phyloP scores from a whole-genome alignment of 2,797 vertebrate species.

The Simalia tracyae region DNA sequence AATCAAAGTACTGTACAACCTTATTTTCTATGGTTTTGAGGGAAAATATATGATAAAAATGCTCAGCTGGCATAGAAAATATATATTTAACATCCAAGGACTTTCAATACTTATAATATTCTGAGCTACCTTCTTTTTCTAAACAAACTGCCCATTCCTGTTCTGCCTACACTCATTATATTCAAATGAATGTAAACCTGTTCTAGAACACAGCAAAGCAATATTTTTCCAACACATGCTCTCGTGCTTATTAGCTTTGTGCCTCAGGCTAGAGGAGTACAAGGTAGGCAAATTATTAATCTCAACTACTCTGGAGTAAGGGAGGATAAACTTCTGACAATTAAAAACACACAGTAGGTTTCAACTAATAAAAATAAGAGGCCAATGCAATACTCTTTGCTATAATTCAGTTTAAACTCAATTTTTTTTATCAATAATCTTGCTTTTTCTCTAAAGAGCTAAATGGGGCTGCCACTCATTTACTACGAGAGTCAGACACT shows the following conservation, averaged over 20 bases:
- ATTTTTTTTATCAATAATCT: background rate
- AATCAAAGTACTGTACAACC: background rate
- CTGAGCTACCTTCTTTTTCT: background rate
- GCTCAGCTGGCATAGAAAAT: background rate
- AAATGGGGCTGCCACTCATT: background rate
- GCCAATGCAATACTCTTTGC: background rate
- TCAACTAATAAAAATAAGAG: background rate
- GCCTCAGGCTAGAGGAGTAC: background rate
- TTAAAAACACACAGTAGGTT: background rate
- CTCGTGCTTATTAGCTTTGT: background rate
- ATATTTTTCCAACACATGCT: background rate
- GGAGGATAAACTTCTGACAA: background rate
- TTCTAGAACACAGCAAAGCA: background rate
- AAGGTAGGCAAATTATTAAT: background rate
- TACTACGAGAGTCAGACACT: background rate
- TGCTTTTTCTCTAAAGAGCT: background rate
- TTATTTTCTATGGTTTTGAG: background rate
- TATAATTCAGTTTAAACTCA: background rate
- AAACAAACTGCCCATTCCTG: constrained; percentile 10
- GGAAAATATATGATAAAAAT: background rate
- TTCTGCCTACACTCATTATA: background rate
- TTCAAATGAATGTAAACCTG: background rate
- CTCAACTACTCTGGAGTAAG: background rate
- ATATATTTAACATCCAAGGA: background rate
- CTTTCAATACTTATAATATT: background rate